Conservation (phyloP, 2,888 invertebrate species). For the Trachelus iudaicus region DNA sequence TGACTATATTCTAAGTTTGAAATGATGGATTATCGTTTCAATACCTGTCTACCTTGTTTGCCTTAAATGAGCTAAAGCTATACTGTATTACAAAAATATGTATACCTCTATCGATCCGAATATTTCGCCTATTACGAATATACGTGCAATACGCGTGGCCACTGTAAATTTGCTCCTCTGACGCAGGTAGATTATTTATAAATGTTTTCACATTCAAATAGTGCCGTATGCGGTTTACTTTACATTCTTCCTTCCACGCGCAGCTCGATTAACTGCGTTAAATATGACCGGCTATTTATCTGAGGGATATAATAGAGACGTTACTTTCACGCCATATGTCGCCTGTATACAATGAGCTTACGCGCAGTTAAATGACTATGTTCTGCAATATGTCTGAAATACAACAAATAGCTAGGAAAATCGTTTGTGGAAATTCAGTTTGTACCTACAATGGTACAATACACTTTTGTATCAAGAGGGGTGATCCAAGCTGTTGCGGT, state of each 20-base stretch:
- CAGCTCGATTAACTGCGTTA: conserved; percentile 45
- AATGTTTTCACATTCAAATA: conserved; percentile 14
- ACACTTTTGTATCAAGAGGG: conserved; percentile 32
- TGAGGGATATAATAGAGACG: conserved; percentile 50
- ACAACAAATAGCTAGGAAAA: conserved; percentile 47
- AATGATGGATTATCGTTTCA: neutral
- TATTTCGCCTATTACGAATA: neutral
- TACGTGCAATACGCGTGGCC: neutral
- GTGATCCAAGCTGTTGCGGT: conserved; percentile 39
- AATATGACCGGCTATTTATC: conserved; percentile 50
- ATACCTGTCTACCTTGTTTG: neutral
- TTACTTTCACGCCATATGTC: conserved; percentile 54
- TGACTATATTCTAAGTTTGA: neutral
- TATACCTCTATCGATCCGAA: too few relatives aligned
- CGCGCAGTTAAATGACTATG: conserved; percentile 43
- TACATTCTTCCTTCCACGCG: conserved; percentile 3
- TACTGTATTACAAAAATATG: neutral
- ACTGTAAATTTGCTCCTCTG: neutral
- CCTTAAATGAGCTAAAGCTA: neutral
- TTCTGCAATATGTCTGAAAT: conserved; percentile 42
- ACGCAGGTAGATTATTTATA: neutral
- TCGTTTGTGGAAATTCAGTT: conserved; percentile 35
- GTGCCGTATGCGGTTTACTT: conserved; percentile 5
- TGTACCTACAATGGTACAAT: conserved; percentile 50
- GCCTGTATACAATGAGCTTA: conserved; percentile 39